Evolutionary conservation across 2,888 invertebrate genomes (phyloP).

Genomic region (Carpatolechia fugitivella): DNA sequence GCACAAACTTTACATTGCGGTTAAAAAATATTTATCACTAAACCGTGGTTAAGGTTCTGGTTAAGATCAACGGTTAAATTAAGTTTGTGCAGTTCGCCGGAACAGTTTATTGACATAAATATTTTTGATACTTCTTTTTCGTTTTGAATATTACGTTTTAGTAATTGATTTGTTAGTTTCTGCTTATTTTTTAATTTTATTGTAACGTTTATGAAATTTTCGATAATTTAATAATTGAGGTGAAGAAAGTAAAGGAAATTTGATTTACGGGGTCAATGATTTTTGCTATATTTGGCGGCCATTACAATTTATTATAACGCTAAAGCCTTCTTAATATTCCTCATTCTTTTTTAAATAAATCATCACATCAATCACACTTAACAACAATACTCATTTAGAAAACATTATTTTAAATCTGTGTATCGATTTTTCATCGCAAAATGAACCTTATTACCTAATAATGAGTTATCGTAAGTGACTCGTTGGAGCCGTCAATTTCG

Average conservation of each 20-base stretch:
- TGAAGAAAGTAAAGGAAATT: neutral
- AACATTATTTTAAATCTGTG: too few relatives aligned
- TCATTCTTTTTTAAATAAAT: too few relatives aligned
- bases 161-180: neutral
- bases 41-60: neutral
- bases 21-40: neutral
- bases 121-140: neutral
- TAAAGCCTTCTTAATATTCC: neutral
- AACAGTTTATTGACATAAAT: neutral
- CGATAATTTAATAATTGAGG: neutral
- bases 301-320: neutral
- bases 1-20: slow-evolving; percentile 7
- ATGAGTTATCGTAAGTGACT: too few relatives aligned
- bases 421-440: too few relatives aligned
- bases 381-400: too few relatives aligned
- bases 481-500: too few relatives aligned
- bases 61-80: neutral
- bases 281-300: neutral
- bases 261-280: neutral
- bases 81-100: neutral
- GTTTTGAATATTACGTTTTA: neutral
- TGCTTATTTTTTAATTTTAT: neutral
- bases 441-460: too few relatives aligned
- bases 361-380: too few relatives aligned
- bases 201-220: neutral